Evolutionary conservation across 2,113 vertebrate species (phyloP).

Genomic region (Anarhynchus alexandrinus): DNA sequence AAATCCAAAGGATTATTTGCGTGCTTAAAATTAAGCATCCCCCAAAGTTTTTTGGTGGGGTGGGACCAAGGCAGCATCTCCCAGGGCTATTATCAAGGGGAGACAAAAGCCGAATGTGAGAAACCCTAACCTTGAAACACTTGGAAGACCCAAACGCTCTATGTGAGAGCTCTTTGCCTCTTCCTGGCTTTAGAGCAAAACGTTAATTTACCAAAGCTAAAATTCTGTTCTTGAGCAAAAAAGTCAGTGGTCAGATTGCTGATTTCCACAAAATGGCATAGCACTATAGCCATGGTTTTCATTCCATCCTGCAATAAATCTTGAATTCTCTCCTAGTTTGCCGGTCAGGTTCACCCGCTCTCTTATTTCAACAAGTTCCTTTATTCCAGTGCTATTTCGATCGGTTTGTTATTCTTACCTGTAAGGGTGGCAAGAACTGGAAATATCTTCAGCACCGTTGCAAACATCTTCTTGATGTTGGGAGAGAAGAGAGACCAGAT

Average conservation of each 20-base stretch:
- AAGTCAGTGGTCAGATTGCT: not conserved
- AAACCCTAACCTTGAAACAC: not conserved
- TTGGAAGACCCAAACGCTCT: not conserved
- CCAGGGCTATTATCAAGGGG: not conserved
- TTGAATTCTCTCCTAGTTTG: not conserved
- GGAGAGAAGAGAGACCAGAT: not conserved
- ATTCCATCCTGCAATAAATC: not conserved
- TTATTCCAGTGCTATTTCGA: not conserved
- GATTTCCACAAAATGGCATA: not conserved
- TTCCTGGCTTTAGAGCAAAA: not conserved
- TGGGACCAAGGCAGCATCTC: not conserved
- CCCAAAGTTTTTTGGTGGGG: not conserved
- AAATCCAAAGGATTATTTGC: not conserved
- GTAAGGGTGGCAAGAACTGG: slow-evolving; percentile 12
- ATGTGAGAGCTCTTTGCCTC: not conserved
- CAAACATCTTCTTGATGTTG: not conserved
- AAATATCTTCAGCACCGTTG: slow-evolving; percentile 22
- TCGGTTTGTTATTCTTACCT: slow-evolving; percentile 50
- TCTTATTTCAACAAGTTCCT: not conserved
- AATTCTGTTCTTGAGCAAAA: not conserved
- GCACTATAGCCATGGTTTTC: not conserved
- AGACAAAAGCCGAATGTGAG: not conserved
- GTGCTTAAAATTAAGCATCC: not conserved
- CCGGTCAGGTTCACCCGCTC: not conserved
- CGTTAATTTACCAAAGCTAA: not conserved